Conservation (phyloP, 2,113 vertebrate species). For the Ascaphus truei region DNA sequence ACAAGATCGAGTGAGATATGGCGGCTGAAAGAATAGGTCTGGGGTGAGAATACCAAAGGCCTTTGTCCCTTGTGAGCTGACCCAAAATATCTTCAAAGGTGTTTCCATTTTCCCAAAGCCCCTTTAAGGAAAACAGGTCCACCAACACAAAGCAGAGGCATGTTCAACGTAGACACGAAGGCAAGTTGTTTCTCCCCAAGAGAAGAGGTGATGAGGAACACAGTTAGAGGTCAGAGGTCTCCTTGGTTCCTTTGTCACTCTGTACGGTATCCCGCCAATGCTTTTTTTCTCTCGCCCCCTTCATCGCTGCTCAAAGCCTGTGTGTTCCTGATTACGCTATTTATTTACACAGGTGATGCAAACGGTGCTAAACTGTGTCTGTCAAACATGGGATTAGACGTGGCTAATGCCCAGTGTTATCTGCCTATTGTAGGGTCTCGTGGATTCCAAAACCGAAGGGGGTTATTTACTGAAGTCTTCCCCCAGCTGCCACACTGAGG, state of each 20-base stretch:
- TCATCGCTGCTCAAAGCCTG: no score
- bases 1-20: no score
- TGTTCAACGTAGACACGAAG: not conserved
- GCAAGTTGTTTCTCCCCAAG: not conserved
- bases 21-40: no score
- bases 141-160: not conserved
- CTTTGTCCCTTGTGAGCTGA: not conserved
- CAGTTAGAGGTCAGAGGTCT: not conserved
- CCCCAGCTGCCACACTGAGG: no score
- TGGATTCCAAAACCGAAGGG: no score
- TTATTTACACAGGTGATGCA: not conserved
- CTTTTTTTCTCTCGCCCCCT: not conserved
- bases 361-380: no score
- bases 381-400: no score
- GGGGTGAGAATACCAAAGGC: not conserved
- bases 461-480: no score
- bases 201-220: not conserved
- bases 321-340: no score
- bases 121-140: not conserved
- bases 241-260: not conserved
- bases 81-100: not conserved
- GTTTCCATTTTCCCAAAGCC: not conserved
- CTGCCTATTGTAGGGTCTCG: no score
- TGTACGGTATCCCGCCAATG: no score
- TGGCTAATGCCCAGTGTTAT: no score